Conservation (phyloP, 2,113 vertebrate genomes). For the Hoplias malabaricus region DNA sequence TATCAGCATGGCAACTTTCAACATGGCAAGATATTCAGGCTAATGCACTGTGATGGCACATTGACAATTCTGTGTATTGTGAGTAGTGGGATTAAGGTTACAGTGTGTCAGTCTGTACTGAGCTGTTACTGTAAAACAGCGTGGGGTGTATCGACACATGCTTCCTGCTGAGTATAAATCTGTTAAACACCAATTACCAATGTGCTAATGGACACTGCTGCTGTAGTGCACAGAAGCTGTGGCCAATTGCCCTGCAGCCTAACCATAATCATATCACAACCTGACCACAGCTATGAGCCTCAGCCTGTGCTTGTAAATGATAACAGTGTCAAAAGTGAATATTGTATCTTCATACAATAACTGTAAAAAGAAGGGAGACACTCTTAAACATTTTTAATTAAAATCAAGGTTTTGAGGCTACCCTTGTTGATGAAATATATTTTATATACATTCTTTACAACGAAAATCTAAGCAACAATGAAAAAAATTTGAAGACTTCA, state of each 20-base stretch:
- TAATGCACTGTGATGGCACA: not conserved
- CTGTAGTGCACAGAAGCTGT: not conserved
- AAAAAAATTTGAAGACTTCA: too few species aligned
- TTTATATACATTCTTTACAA: too few species aligned
- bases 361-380: too few species aligned
- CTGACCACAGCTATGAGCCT: not conserved
- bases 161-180: conserved; percentile 11
- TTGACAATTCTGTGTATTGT: not conserved
- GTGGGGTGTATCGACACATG: conserved; percentile 20
- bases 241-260: not conserved
- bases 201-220: conserved; percentile 18
- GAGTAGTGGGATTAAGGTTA: not conserved
- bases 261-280: not conserved
- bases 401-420: too few species aligned
- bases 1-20: too few species aligned
- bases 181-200: conserved; percentile 35
- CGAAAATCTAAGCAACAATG: too few species aligned
- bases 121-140: not conserved
- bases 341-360: too few species aligned
- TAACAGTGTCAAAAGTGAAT: too few species aligned
- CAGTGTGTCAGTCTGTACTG: not conserved
- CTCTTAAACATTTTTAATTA: too few species aligned
- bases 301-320: not conserved
- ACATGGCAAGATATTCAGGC: too few species aligned
- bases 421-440: too few species aligned